Conservation (phyloP, 2,113 vertebrate species). For the Campylomormyrus numenius region DNA sequence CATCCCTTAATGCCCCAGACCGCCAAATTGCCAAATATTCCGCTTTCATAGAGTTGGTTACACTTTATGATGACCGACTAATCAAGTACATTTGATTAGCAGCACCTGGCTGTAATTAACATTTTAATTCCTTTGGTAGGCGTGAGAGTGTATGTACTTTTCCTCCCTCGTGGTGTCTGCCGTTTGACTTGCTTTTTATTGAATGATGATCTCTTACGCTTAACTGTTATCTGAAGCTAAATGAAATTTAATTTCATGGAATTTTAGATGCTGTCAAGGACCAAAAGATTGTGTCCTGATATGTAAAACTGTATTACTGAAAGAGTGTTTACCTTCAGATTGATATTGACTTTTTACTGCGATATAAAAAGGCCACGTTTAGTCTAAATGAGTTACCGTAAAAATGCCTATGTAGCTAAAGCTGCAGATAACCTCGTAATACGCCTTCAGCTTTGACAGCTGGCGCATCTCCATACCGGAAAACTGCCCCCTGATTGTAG, state of each 20-base stretch:
- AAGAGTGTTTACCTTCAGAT: background rate
- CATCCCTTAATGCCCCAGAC: background rate
- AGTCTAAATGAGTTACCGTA: background rate
- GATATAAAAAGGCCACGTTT: background rate
- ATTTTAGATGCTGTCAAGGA: background rate
- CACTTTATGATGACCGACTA: background rate
- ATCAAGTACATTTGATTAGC: background rate
- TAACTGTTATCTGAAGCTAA: background rate
- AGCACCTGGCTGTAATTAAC: background rate
- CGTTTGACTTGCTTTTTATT: background rate
- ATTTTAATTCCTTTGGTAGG: background rate
- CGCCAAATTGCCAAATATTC: background rate
- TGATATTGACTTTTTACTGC: background rate
- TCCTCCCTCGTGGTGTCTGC: background rate
- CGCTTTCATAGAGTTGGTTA: background rate
- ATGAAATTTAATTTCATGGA: background rate
- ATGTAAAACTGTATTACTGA: background rate
- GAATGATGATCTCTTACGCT: background rate
- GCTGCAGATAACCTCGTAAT: background rate
- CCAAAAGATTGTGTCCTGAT: background rate
- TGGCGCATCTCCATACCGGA: background rate
- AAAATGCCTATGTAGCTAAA: background rate
- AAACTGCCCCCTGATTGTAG: background rate
- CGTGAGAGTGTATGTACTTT: background rate
- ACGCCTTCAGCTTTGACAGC: background rate